A percentile compares a stretch with the other conserved stretches of the same genome.
Conservation (phyloP, 2,797 vertebrate genomes). For the Arctocebus calabarensis region DNA sequence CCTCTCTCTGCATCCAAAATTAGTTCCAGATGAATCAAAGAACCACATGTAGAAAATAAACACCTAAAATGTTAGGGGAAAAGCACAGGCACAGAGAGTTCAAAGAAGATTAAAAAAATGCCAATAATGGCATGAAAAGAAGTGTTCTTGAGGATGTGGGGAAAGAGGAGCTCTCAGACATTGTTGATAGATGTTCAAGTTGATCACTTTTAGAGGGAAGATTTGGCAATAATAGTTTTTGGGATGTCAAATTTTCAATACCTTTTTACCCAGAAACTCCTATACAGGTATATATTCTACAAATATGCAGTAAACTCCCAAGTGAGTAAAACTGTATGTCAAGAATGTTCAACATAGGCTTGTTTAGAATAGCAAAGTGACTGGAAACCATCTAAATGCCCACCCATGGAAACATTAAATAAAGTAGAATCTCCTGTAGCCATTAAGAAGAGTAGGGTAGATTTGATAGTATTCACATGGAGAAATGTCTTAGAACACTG, state of each 20-base stretch:
- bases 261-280: background rate
- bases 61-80: background rate
- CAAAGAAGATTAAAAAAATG: background rate
- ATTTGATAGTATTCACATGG: background rate
- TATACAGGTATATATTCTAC: background rate
- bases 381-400: slow-evolving; percentile 79
- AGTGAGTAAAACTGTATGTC: background rate
- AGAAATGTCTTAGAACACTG: background rate
- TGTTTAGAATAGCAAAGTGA: slow-evolving; percentile 35
- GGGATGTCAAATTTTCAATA: background rate
- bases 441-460: background rate
- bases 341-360: background rate
- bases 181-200: background rate
- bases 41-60: slow-evolving; percentile 3
- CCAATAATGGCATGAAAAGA: background rate
- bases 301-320: background rate
- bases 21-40: slow-evolving; percentile 54
- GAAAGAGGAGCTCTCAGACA: background rate
- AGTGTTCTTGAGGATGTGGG: background rate
- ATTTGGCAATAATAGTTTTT: background rate
- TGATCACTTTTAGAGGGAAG: background rate
- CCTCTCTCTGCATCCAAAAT: background rate
- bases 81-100: background rate
- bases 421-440: background rate
- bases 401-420: slow-evolving; percentile 28